Conservation (phyloP, 2,113 vertebrate genomes). For the Trochalopteron elliotii region DNA sequence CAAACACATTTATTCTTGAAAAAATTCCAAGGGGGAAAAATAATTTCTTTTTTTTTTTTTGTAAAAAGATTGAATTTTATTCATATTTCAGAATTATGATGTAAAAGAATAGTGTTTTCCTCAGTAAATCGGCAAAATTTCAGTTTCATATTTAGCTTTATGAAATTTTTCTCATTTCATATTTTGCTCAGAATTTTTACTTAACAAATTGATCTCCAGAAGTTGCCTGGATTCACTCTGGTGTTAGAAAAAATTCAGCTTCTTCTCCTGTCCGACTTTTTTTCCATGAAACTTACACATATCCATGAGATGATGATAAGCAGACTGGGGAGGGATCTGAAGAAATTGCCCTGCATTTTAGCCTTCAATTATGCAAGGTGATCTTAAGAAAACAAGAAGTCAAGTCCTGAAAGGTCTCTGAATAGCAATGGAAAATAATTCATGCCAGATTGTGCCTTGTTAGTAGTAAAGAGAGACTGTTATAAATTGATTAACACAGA, state of each 20-base stretch:
- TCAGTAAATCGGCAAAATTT: neutral
- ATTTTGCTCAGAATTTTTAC: neutral
- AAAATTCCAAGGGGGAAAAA: neutral
- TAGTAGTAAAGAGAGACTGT: neutral
- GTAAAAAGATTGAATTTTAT: neutral
- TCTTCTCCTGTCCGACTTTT: neutral
- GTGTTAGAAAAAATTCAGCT: neutral
- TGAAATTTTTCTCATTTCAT: neutral
- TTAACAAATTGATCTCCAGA: neutral
- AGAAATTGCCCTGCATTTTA: constrained; percentile 60
- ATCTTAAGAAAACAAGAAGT: constrained; percentile 64
- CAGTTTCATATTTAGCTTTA: neutral
- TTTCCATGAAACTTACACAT: neutral
- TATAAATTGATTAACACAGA: neutral
- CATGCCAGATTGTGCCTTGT: constrained; percentile 38
- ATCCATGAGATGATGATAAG: constrained; percentile 40
- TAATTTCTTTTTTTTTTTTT: no score
- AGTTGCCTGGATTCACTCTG: neutral
- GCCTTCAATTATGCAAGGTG: constrained; percentile 57
- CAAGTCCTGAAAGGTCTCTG: constrained; percentile 25
- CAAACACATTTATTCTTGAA: neutral
- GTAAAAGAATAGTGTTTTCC: neutral
- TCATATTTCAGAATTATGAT: neutral
- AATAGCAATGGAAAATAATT: constrained; percentile 48
- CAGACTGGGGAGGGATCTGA: constrained; percentile 44